Conservation (phyloP, 2,797 vertebrate genomes). For the Crenuchus spilurus region DNA sequence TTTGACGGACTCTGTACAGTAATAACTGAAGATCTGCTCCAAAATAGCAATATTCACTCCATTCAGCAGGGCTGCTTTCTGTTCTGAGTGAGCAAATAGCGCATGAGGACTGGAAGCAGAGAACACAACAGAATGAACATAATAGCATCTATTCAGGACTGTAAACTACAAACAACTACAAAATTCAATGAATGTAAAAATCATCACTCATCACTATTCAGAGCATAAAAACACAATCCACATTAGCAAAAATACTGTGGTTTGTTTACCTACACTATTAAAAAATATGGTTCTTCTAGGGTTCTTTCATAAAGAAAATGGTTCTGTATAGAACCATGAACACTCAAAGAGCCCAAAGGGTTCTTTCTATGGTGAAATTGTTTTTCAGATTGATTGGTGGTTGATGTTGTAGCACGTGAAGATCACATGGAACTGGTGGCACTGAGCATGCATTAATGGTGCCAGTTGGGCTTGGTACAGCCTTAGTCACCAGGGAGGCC, state of each 20-base stretch:
- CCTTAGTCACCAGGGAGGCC: too few species aligned
- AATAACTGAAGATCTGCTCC: conserved; percentile 7
- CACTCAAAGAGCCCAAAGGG: too few species aligned
- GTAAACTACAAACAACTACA: neutral
- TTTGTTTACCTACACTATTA: too few species aligned
- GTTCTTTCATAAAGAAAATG: too few species aligned
- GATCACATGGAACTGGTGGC: too few species aligned
- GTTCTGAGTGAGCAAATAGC: neutral
- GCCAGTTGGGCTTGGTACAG: too few species aligned
- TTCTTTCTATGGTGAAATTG: too few species aligned
- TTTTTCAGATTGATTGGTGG: too few species aligned
- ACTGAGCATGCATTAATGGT: too few species aligned
- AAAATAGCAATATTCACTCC: neutral
- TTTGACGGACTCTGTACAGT: conserved; percentile 16
- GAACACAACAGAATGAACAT: neutral
- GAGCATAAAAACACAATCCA: neutral
- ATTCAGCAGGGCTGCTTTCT: neutral
- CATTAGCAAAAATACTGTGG: neutral
- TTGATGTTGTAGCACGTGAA: too few species aligned
- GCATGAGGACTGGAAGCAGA: neutral
- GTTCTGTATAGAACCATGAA: too few species aligned
- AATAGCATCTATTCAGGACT: neutral
- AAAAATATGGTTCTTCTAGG: too few species aligned
- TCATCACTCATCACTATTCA: neutral
- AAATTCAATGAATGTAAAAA: neutral